Evolutionary conservation across 2,888 invertebrate genomes (phyloP).

Genomic region (Fragum whitleyi): DNA sequence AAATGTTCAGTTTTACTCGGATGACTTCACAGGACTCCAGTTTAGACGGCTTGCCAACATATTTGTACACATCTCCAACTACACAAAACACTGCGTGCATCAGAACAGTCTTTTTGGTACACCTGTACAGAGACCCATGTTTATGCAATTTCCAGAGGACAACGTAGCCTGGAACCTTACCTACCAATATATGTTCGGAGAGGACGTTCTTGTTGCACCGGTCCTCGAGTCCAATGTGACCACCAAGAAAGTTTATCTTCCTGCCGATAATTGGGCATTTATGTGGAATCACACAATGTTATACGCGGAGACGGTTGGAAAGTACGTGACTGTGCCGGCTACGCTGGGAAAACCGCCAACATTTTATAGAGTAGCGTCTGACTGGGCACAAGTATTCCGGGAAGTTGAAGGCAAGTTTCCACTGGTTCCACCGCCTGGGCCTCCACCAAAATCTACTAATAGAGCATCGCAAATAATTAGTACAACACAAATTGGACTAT

Average conservation of each 20-base stretch:
- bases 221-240: slow-evolving; percentile 69
- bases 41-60: slow-evolving; percentile 75
- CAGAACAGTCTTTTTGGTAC: slow-evolving; percentile 68
- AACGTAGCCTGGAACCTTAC: slow-evolving; percentile 56
- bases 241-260: slow-evolving; percentile 73
- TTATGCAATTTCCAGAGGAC: slow-evolving; percentile 76
- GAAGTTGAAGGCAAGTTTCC: slow-evolving; percentile 53
- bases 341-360: slow-evolving; percentile 80
- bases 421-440: slow-evolving; percentile 10
- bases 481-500: too few relatives aligned
- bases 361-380: slow-evolving; percentile 74
- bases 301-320: slow-evolving; percentile 45
- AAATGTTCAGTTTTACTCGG: slow-evolving; percentile 77
- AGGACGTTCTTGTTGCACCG: slow-evolving; percentile 80
- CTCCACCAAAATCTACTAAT: not conserved
- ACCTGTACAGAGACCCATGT: slow-evolving; percentile 79
- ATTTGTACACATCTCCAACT: slow-evolving; percentile 74
- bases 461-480: too few relatives aligned
- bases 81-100: slow-evolving; percentile 66
- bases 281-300: slow-evolving; percentile 68
- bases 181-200: slow-evolving; percentile 81
- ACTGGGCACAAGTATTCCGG: slow-evolving; percentile 62
- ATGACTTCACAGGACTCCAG: slow-evolving; percentile 52
- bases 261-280: slow-evolving; percentile 74
- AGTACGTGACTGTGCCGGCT: slow-evolving; percentile 65